Evolutionary conservation across 2,797 vertebrate genomes (phyloP), one percentile per base, ranked within the genome.

Genomic region (Microctenopoma steveboyesi): DNA sequence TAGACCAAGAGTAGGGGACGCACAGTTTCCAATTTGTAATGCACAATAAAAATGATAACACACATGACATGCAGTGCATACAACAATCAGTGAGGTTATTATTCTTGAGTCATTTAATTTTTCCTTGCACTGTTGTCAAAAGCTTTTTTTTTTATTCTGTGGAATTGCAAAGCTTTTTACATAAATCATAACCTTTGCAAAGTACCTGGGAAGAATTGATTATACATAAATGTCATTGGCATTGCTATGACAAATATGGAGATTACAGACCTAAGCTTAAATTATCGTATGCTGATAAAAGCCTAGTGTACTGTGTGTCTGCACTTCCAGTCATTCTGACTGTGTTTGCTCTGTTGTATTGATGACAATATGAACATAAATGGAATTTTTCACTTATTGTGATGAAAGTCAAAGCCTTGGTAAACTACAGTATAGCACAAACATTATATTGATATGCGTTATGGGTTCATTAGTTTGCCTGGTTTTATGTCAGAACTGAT

Each of bases 141-240:
- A 60, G 47, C 65, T 25, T 64, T 68, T 42, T 42, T 42, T 42
- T 11, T 33, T 37, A 72, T 74, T 69, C 30, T 40, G 61, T 75
- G 67, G 58, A 85, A 75, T 68, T 68, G 48, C 33, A 64, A 64
- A 67, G 30, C 45, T 75, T 64, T 66, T 51, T 54, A 33, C 62
- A 79, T 75, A 66, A 45, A 50, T 22, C 60, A 49, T 60, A 71
- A 71, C 66, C 39, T 66, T 76, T 50, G 43, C 55, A 37, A 55
- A 57, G 67, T 14, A 42, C 40, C 50, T 52, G 72, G 60, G 61
- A 43, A 50, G 60, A 16, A 52, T 68, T 70, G 62, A 79, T 73
- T 72, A 62, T 8, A 42, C 13, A 11, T 61, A 61, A 69, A 65
- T 50, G 42, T 33, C 57, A 65, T 11, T 18, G 25, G 22, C 35